phyloP scores from a whole-genome alignment of 2,113 vertebrate genomes.

The Lonchura striata region DNA sequence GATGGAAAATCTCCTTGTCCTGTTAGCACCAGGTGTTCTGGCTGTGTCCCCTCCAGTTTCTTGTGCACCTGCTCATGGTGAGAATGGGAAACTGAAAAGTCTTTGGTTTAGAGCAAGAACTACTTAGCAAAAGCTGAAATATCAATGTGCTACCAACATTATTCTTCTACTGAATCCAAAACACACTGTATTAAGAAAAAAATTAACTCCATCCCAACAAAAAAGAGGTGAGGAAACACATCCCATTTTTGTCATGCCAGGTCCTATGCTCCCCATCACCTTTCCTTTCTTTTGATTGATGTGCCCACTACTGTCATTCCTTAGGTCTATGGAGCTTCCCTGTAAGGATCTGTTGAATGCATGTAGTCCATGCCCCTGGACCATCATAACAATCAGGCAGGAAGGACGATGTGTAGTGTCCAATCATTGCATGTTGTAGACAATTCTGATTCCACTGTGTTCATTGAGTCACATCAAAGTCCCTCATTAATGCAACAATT shows the following conservation, averaged over 20 bases:
- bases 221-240: rapidly evolving
- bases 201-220: neutral
- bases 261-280: neutral
- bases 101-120: neutral
- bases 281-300: neutral
- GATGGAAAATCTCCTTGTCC: neutral
- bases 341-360: neutral
- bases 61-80: neutral
- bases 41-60: neutral
- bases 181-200: neutral
- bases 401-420: neutral
- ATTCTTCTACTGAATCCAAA: neutral
- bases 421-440: rapidly evolving
- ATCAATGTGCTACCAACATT: neutral
- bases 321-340: neutral
- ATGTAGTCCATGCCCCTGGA: rapidly evolving
- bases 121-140: neutral
- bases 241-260: neutral
- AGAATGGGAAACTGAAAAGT: neutral
- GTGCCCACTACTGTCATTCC: neutral
- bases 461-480: neutral
- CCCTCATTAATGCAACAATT: rapidly evolving
- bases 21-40: neutral
- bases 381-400: neutral
- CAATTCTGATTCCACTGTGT: neutral